A percentile compares a stretch with the other conserved stretches of the same genome.
Evolutionary conservation across 1,140 invertebrate species (phyloP).

Genomic region (Olivierus martensii): DNA sequence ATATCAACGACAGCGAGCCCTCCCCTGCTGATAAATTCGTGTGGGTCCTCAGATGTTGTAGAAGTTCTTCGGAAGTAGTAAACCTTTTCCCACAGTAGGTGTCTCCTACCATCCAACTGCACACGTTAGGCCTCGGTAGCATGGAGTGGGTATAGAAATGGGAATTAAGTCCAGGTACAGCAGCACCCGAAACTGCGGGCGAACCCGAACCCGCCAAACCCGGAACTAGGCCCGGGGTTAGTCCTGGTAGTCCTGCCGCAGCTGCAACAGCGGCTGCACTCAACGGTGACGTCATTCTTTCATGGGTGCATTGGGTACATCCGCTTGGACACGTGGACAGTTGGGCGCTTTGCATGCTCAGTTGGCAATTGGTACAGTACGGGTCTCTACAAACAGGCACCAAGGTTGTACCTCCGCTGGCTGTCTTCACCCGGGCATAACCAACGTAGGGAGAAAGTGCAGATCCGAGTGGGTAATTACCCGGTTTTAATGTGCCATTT

Average conservation of each 20-base stretch:
- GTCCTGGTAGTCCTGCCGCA: conserved; percentile 31
- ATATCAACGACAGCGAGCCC: conserved; percentile 30
- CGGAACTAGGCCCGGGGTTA: conserved; percentile 63
- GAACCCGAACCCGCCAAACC: conserved; percentile 31
- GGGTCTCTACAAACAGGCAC: conserved; percentile 91
- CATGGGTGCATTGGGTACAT: conserved; percentile 90
- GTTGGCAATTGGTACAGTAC: conserved; percentile 85
- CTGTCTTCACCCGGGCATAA: conserved; percentile 80
- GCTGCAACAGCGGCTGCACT: conserved; percentile 28
- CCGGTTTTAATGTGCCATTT: conserved; percentile 12
- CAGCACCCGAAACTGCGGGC: conserved; percentile 17
- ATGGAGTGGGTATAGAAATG: conserved; percentile 70
- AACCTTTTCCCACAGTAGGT: conserved; percentile 91
- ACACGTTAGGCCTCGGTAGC: conserved; percentile 83
- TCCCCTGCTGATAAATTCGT: conserved; percentile 50
- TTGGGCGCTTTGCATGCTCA: conserved; percentile 62
- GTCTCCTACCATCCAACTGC: conserved; percentile 80
- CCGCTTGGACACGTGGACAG: conserved; percentile 64
- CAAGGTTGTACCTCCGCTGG: conserved; percentile 71
- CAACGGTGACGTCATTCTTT: conserved; percentile 49
- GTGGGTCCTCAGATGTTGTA: conserved; percentile 87
- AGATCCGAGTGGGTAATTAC: conserved; percentile 17
- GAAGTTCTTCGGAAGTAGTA: conserved; percentile 77
- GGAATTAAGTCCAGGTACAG: conserved; percentile 26
- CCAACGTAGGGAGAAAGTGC: conserved; percentile 39